phyloP scores from a whole-genome alignment of 2,113 vertebrate species.

The Glaucidium brasilianum region DNA sequence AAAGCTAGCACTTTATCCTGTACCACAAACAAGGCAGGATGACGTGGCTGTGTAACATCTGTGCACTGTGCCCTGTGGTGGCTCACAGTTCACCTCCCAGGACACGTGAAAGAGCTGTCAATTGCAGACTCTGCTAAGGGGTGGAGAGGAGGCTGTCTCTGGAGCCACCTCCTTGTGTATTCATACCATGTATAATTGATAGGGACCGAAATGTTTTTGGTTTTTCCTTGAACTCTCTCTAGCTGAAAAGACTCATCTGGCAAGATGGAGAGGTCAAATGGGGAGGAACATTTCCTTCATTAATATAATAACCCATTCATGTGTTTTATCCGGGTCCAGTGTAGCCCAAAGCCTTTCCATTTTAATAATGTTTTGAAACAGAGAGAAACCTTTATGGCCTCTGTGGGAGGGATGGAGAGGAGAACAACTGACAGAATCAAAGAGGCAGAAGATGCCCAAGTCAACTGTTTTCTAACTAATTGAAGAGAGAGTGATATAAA shows the following conservation, averaged over 20 bases:
- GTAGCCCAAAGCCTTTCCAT: background rate
- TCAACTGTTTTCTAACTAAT: background rate
- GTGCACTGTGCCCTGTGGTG: background rate
- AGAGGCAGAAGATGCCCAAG: background rate
- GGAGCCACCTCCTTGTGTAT: background rate
- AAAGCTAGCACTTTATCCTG: background rate
- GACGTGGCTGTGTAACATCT: background rate
- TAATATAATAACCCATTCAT: background rate
- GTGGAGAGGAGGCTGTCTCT: background rate
- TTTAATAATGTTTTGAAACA: constrained; percentile 1
- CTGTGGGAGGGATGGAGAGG: background rate
- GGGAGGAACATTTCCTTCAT: background rate
- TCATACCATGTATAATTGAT: background rate
- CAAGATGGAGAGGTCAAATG: background rate
- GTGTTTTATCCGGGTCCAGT: background rate
- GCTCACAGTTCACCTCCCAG: background rate
- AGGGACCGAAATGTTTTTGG: background rate
- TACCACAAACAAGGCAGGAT: background rate
- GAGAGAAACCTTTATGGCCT: background rate
- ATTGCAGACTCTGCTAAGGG: background rate
- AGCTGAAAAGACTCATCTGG: background rate
- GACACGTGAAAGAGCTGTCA: background rate
- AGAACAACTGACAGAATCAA: background rate
- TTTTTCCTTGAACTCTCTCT: background rate
- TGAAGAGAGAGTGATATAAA: background rate